Evolutionary conservation across 2,113 vertebrate genomes (phyloP), one percentile per base, ranked within the genome.

Genomic region (Corythornis cristatus): DNA sequence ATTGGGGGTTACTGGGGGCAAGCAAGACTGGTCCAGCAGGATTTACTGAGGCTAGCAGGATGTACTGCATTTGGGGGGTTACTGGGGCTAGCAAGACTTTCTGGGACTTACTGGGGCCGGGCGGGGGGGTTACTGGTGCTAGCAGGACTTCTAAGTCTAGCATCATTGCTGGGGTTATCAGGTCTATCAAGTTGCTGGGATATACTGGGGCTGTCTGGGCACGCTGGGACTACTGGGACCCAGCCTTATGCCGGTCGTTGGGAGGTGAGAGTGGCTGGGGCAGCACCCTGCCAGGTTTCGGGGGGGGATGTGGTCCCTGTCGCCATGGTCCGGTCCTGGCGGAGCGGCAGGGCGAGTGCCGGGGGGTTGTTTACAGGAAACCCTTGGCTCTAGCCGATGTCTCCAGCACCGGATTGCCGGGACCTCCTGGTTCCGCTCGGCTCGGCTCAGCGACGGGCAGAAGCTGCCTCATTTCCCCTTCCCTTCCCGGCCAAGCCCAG

Each of bases 391-490:
- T 65, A 87, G 65, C 81, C 21, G 2, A 37, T 70, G 81, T 83
- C 92, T 89, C 87, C 95, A 3, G 60, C 87, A 86, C 89, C 83
- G 87, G 93, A 95, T 94, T 92, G 83, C 87, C 87, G 89, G 87
- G 89, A 86, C 87, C 92, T 91, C 92, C 95, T 65, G 87, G 81
- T 90, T 94, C 87, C 87, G 78, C 88, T 81, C 43, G 61, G 89
- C n/a, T 91, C 74, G 6, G 57, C 9, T 46, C 45, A 45, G 77
- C 68, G 21, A 66, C 35, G 57, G 85, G 93, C 93, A 96, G 92
- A 87, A 71, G 84, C 74, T 17, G 46, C 82, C 93, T 94, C 95
- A 94, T 94, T 95, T 96, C 93, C 95, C 93, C 60, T 93, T 95
- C 93, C 93, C 80, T 56, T 89, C 78, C 88, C 12, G 28, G 74